phyloP scores from a whole-genome alignment of 1,140 invertebrate species.

The Harlomillsia oculata region DNA sequence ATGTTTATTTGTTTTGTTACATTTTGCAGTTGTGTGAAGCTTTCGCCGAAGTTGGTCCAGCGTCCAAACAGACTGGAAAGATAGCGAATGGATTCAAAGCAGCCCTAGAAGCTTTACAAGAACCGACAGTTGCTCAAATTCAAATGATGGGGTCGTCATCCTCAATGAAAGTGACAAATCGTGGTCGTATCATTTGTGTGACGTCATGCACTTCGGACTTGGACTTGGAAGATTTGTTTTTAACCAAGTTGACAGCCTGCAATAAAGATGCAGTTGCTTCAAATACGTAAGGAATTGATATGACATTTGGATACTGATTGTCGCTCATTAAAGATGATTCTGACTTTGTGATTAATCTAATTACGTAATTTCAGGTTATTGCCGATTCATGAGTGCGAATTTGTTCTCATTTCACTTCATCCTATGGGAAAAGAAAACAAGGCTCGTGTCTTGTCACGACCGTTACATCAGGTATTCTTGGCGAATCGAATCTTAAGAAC shows the following conservation, averaged over 20 bases:
- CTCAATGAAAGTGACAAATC: constrained; percentile 46
- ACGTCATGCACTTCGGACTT: constrained; percentile 73
- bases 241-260: constrained; percentile 61
- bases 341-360: too few relatives aligned
- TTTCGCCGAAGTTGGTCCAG: constrained; percentile 60
- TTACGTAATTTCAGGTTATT: constrained; percentile 47
- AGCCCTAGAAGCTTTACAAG: constrained; percentile 75
- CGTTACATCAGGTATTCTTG: constrained; percentile 5
- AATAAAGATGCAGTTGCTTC: constrained; percentile 60
- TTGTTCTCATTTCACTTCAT: constrained; percentile 28
- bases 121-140: constrained; percentile 40
- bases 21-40: constrained; percentile 42
- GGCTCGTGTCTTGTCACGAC: constrained; percentile 10
- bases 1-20: not conserved
- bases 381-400: constrained; percentile 62
- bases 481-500: too few relatives aligned
- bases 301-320: constrained; percentile 35
- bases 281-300: constrained; percentile 46
- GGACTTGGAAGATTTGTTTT: constrained; percentile 73
- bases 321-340: too few relatives aligned
- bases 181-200: constrained; percentile 77
- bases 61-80: constrained; percentile 41
- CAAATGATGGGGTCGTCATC: not conserved
- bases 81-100: constrained; percentile 55
- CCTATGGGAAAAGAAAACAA: constrained; percentile 27